A percentile compares a stretch with the other conserved stretches of the same genome.
These are phyloP conservation scores for Abramis brama DNA, from an alignment of 2,113 vertebrate genomes.

Conservation along the genomic window DNA sequence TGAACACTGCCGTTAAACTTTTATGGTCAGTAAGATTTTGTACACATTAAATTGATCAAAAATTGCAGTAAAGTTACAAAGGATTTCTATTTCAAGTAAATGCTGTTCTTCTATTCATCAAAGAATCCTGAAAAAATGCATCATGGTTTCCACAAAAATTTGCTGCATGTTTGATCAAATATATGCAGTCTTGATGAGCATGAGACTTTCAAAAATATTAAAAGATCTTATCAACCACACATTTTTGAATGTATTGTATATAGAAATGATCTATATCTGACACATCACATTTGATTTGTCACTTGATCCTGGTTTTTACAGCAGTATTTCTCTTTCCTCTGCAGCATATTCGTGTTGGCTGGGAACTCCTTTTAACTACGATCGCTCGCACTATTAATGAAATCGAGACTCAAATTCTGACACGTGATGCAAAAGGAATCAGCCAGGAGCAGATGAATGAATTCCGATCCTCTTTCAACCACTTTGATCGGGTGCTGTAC, in stretches of 20 bases:
- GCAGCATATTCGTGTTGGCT: constrained; percentile 95
- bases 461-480: constrained; percentile 97
- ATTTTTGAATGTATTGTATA: neutral
- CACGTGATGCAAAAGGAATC: constrained; percentile 96
- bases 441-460: constrained; percentile 98
- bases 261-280: neutral
- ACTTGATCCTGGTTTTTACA: neutral
- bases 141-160: neutral
- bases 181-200: neutral
- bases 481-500: constrained; percentile 92
- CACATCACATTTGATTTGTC: neutral
- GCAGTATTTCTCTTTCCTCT: neutral
- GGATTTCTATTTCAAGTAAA: neutral
- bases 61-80: neutral
- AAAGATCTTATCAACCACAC: no score
- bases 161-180: neutral
- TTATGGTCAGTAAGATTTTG: no score
- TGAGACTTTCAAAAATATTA: neutral
- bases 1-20: neutral
- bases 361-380: constrained; percentile 95
- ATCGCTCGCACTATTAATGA: constrained; percentile 97
- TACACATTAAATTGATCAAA: neutral
- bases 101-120: neutral
- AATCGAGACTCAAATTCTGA: constrained; percentile 97
- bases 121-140: neutral